phyloP scores from a whole-genome alignment of 2,113 vertebrate species.

The Myotis lucifugus region DNA sequence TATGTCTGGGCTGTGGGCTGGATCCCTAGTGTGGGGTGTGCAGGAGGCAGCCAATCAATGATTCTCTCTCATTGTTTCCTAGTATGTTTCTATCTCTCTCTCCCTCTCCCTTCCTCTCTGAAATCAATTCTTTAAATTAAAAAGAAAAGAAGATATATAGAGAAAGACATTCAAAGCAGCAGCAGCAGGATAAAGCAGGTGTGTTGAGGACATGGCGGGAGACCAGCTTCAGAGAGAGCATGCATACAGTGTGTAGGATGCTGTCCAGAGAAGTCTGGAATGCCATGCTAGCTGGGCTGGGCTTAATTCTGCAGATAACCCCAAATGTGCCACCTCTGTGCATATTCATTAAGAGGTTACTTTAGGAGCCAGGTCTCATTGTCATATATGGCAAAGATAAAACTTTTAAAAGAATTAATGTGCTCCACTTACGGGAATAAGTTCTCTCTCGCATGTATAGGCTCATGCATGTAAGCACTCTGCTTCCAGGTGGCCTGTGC shows the following conservation, averaged over 20 bases:
- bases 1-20: no score
- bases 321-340: background rate
- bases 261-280: background rate
- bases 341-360: background rate
- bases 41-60: no score
- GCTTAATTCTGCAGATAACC: background rate
- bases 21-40: no score
- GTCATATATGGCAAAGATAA: background rate
- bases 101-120: no score
- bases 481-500: background rate
- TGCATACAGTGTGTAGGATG: background rate
- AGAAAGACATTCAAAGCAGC: background rate
- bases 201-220: background rate
- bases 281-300: background rate
- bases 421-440: background rate
- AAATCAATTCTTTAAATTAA: no score
- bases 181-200: background rate
- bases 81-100: no score
- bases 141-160: background rate
- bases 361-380: background rate
- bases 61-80: no score
- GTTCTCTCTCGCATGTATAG: background rate
- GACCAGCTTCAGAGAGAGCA: background rate
- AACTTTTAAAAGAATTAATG: background rate
- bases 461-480: background rate